Evolutionary conservation across 2,797 vertebrate genomes (phyloP).

Genomic region (Emys orbicularis): DNA sequence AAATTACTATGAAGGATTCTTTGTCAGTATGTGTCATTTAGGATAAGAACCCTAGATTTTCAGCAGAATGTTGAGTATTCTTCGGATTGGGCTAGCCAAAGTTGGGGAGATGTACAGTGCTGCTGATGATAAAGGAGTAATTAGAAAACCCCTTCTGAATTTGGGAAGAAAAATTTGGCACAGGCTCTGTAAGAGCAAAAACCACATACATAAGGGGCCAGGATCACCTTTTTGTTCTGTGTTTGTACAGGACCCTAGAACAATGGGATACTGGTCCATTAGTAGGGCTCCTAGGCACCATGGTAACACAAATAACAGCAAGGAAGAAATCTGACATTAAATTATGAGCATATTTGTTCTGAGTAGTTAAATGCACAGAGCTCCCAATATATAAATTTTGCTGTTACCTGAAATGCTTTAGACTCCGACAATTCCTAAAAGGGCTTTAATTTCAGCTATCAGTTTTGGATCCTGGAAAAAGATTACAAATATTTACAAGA

Average conservation of each 20-base stretch:
- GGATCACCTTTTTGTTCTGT: background rate
- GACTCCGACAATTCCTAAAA: conserved; percentile 39
- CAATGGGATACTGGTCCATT: background rate
- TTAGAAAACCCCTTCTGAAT: background rate
- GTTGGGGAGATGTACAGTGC: background rate
- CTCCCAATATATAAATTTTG: background rate
- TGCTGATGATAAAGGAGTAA: background rate
- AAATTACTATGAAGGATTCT: background rate
- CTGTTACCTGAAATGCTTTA: conserved; percentile 67
- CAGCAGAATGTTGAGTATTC: background rate
- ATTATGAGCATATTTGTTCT: background rate
- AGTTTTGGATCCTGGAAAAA: conserved; percentile 64
- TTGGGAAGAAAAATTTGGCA: background rate
- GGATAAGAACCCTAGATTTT: background rate
- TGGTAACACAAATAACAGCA: background rate
- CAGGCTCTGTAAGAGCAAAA: background rate
- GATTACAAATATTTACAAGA: background rate
- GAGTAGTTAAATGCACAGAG: background rate
- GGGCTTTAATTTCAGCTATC: conserved; percentile 57
- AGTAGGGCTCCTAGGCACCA: background rate
- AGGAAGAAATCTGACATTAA: background rate
- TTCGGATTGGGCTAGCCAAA: background rate
- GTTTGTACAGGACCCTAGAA: background rate
- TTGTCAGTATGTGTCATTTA: background rate
- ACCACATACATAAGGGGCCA: no score